phyloP scores from a whole-genome alignment of 2,888 invertebrate genomes.

The Drosophila cognata region DNA sequence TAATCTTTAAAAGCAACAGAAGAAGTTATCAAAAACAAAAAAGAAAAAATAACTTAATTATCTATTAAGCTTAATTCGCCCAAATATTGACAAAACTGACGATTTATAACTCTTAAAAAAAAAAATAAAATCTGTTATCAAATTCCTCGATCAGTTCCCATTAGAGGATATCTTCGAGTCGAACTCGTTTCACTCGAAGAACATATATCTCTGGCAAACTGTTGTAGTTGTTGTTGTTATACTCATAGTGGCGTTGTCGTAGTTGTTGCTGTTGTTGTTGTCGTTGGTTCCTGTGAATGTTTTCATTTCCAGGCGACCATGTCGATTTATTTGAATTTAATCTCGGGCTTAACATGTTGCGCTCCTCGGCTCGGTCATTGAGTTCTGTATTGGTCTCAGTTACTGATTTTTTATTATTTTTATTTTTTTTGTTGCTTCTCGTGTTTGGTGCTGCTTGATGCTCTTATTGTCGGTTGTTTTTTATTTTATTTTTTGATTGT shows the following conservation, averaged over 20 bases:
- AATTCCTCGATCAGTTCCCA: not conserved
- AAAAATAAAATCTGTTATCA: not conserved
- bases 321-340: constrained; percentile 85
- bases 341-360: constrained; percentile 75
- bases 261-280: constrained; percentile 38
- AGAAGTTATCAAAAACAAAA: not conserved
- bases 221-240: constrained; percentile 5
- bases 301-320: constrained; percentile 82
- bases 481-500: constrained; percentile 22
- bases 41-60: not conserved
- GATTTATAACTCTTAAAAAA: not conserved
- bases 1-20: not conserved
- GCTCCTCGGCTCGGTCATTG: constrained; percentile 29
- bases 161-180: constrained; percentile 31
- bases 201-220: constrained; percentile 10
- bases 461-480: constrained; percentile 21
- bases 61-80: not conserved
- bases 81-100: not conserved
- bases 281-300: constrained; percentile 77
- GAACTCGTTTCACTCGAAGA: not conserved
- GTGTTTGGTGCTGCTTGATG: constrained; percentile 22
- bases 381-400: constrained; percentile 28
- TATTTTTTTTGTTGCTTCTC: constrained; percentile 24
- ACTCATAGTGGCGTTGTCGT: constrained; percentile 14
- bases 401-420: constrained; percentile 33